Conservation (phyloP, 2,797 vertebrate genomes). For the Oophaga sylvatica region DNA sequence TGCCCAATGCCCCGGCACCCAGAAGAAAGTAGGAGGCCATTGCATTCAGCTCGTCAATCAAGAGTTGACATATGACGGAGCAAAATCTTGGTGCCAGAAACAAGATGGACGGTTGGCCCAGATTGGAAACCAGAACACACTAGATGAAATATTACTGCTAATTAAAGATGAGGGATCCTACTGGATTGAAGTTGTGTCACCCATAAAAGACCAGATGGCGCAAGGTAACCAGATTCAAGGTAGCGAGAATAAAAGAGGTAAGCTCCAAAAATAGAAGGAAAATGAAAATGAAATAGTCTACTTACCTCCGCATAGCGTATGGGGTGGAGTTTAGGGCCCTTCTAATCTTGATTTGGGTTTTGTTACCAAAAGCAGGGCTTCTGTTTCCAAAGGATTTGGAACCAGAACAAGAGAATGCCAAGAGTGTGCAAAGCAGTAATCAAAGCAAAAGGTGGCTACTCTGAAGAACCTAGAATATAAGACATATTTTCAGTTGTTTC, state of each 20-base stretch:
- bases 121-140: neutral
- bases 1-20: neutral
- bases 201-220: neutral
- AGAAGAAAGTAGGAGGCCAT: neutral
- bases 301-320: too few relatives aligned
- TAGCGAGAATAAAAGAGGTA: neutral
- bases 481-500: too few relatives aligned
- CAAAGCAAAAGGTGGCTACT: too few relatives aligned
- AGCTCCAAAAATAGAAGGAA: neutral
- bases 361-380: too few relatives aligned
- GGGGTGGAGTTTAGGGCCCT: too few relatives aligned
- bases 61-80: neutral
- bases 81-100: conserved; percentile 10
- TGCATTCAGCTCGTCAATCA: conserved; percentile 25
- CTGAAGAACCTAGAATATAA: too few relatives aligned
- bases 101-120: neutral
- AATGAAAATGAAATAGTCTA: neutral
- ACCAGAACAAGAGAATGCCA: too few relatives aligned
- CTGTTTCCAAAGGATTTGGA: too few relatives aligned
- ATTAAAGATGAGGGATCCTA: conserved; percentile 26
- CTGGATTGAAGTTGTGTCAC: conserved; percentile 30
- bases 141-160: neutral
- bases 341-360: too few relatives aligned
- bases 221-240: conserved; percentile 16
- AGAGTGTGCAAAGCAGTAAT: too few relatives aligned